Evolutionary conservation across 2,888 invertebrate species (phyloP), one percentile per base, ranked within the genome.

Genomic region (Ornithoptera priamus): DNA sequence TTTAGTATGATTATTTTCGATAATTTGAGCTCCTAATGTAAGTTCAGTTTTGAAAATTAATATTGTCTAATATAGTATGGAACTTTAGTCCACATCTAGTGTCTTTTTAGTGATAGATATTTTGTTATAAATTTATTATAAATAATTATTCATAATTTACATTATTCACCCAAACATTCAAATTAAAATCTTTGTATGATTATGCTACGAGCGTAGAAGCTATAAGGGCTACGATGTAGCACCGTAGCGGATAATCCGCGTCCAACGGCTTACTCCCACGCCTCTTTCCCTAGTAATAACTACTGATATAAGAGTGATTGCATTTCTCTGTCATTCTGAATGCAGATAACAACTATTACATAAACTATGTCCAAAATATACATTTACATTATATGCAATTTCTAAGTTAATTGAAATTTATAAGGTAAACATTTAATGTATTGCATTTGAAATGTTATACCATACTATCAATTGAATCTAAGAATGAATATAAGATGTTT

Each of bases 181-280:
- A 53, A n/a, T 73, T 67, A 61, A 65, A 72, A 75, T 76, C 72
- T 75, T 78, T 76, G 76, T 74, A 75, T 70, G 75, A 70, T 82
- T 80, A 78, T 80, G 81, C 88, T 87, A 88, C 87, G 81, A 76
- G 77, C 85, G 88, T 88, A 86, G 87, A 81, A 75, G 74, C 73
- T 74, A 71, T 73, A 77, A 76, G 81, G 76, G 82, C 89, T 89
- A 90, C 90, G 82, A 59, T 86, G 89, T 89, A 90, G 89, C 81
- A 78, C 78, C 85, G 89, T 89, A 88, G 87, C 77, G 81, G 84
- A 85, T 91, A 87, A 90, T 90, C 91, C 87, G 80, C 80, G 85
- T 83, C 90, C 87, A 87, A 84, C 76, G 83, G 89, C 85, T 85
- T 80, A 81, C 87, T 90, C 92, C 85, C 91, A 91, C 91, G 89